Conservation (phyloP, 37 sponge, comb jelly and placozoan genomes). For the Cladorhizidae sp. region DNA sequence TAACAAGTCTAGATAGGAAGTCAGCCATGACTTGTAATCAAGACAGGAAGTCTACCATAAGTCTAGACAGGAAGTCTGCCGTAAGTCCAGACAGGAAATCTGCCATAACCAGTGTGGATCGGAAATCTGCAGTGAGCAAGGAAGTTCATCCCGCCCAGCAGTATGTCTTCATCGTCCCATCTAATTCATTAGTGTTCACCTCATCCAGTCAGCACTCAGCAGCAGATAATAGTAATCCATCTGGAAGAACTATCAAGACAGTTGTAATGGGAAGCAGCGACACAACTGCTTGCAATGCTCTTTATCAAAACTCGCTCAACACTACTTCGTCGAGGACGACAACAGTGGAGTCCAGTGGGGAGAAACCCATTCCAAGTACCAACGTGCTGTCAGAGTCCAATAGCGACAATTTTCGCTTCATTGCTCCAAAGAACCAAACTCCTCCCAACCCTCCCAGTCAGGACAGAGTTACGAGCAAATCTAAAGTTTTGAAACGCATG, state of each 20-base stretch:
- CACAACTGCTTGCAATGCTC: background rate
- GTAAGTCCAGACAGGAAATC: too few relatives aligned
- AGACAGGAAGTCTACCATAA: too few relatives aligned
- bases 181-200: background rate
- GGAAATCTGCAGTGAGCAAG: slow-evolving; percentile 13
- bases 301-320: background rate
- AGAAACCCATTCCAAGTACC: background rate
- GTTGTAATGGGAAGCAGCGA: background rate
- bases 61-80: too few relatives aligned
- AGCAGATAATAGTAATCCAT: background rate
- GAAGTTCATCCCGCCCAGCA: slow-evolving; percentile 24
- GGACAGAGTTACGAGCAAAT: background rate
- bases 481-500: background rate
- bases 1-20: background rate
- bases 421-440: background rate
- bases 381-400: background rate
- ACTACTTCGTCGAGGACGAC: background rate
- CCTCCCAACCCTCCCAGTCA: background rate
- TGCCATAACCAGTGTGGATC: too few relatives aligned
- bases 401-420: background rate
- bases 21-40: background rate
- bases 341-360: background rate
- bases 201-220: background rate
- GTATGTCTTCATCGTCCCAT: slow-evolving; percentile 25
- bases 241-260: background rate